A percentile compares a stretch with the other conserved stretches of the same genome.
phyloP scores from a whole-genome alignment of 1,140 invertebrate species.

The Drosophila santomea region DNA sequence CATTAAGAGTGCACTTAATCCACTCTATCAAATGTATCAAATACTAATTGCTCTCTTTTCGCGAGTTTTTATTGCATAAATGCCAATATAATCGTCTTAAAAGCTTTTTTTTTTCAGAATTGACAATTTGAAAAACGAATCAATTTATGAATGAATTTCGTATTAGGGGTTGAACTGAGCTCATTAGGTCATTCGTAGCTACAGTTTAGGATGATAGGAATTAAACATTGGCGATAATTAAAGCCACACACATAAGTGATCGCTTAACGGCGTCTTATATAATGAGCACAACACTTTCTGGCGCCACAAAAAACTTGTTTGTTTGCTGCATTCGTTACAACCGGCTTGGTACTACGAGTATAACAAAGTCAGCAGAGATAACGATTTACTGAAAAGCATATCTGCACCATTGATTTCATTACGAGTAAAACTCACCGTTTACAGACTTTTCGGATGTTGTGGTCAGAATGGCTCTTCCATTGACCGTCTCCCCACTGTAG shows the following conservation, averaged over 20 bases:
- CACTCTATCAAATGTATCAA: conserved; percentile 19
- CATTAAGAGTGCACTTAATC: not conserved
- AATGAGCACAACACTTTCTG: not conserved
- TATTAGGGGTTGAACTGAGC: conserved; percentile 10
- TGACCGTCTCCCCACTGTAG: conserved; percentile 71
- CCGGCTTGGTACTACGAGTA: conserved; percentile 9
- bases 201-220: not conserved
- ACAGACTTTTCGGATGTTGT: conserved; percentile 61
- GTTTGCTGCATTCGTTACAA: conserved; percentile 15
- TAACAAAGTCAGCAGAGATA: not conserved
- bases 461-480: conserved; percentile 54
- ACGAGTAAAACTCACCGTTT: conserved; percentile 44
- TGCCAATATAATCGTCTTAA: conserved; percentile 3
- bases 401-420: not conserved
- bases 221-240: not conserved
- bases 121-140: not conserved
- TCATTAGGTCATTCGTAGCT: not conserved
- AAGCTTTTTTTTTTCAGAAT: conserved; percentile 16
- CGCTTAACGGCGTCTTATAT: not conserved
- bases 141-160: not conserved
- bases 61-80: not conserved
- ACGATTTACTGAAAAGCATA: not conserved
- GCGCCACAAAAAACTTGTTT: not conserved
- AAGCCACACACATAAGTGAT: not conserved
- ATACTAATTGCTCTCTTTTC: conserved; percentile 40